Conservation (phyloP, 1,140 invertebrate genomes). For the Arion vulgaris region DNA sequence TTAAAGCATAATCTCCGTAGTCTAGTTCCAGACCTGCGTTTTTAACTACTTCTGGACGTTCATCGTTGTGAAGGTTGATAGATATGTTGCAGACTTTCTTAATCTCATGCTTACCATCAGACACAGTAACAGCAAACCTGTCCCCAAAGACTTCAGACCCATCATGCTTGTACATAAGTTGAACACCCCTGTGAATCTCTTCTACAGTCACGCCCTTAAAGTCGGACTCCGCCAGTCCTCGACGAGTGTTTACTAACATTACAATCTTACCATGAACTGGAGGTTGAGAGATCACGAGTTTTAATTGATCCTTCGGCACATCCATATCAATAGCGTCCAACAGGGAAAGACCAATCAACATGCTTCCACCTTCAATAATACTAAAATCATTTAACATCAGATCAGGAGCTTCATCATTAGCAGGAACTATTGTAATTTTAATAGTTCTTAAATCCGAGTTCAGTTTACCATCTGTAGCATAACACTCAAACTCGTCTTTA, state of each 20-base stretch:
- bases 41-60: constrained; percentile 69
- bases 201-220: constrained; percentile 77
- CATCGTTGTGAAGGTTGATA: constrained; percentile 71
- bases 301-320: constrained; percentile 67
- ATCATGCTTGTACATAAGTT: constrained; percentile 72
- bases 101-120: constrained; percentile 71
- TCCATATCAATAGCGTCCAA: constrained; percentile 71
- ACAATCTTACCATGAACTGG: constrained; percentile 71
- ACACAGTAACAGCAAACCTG: constrained; percentile 71
- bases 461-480: constrained; percentile 90
- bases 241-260: constrained; percentile 56
- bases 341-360: constrained; percentile 69
- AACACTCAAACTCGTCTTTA: constrained; percentile 86
- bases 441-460: constrained; percentile 70
- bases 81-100: constrained; percentile 68
- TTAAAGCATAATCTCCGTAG: constrained; percentile 66
- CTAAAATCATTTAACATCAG: constrained; percentile 70
- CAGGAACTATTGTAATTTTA: constrained; percentile 71
- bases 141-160: constrained; percentile 71
- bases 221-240: constrained; percentile 59
- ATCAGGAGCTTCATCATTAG: constrained; percentile 69
- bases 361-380: constrained; percentile 70
- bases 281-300: constrained; percentile 62
- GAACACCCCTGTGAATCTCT: constrained; percentile 63
- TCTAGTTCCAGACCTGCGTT: constrained; percentile 71